phyloP scores from a whole-genome alignment of 2,113 vertebrate genomes.

The Pomatorhinus ruficollis region DNA sequence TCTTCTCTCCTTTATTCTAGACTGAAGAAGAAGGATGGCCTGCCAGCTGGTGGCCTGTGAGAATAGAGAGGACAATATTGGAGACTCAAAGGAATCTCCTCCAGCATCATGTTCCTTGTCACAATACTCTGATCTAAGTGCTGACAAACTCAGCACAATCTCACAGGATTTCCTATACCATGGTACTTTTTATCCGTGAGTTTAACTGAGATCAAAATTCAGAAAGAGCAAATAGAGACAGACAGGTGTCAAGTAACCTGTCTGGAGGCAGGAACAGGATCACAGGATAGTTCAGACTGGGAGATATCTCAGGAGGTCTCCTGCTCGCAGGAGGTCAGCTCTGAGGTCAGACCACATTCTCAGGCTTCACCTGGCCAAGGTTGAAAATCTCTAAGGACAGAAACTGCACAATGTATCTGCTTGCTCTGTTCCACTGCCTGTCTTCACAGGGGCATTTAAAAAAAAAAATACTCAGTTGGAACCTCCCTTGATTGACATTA shows the following conservation, averaged over 20 bases:
- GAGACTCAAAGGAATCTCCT: neutral
- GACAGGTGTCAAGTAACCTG: neutral
- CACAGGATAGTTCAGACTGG: neutral
- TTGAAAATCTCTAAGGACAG: neutral
- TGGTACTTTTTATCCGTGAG: neutral
- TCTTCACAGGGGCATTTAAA: neutral
- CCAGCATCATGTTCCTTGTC: neutral
- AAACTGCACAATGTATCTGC: neutral
- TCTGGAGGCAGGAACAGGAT: neutral
- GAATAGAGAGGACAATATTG: neutral
- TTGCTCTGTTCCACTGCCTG: neutral
- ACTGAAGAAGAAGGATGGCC: neutral
- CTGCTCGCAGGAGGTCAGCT: neutral
- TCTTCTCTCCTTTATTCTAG: neutral
- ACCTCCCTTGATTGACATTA: neutral
- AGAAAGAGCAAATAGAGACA: neutral
- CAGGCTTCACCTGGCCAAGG: neutral
- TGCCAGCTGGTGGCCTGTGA: neutral
- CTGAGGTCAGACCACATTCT: neutral
- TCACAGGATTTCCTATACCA: neutral
- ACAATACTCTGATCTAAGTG: neutral
- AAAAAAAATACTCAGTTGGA: neutral
- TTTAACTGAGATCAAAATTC: neutral
- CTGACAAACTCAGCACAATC: neutral
- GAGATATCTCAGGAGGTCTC: neutral